Base-by-base conservation (phyloP, 2,797 vertebrate genomes). In the Lerista edwardsae region DNA sequence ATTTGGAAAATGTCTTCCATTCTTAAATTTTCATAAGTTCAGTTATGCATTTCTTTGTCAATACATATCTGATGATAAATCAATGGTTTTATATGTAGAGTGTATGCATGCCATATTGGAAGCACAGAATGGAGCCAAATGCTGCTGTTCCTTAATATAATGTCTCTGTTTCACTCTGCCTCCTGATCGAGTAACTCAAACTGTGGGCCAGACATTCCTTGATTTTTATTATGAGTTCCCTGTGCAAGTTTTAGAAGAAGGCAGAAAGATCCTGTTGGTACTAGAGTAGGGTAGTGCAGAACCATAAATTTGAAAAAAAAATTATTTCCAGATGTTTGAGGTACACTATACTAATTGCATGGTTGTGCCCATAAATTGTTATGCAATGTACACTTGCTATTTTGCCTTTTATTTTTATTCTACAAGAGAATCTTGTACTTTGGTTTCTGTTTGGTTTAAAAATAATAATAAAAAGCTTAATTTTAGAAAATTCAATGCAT, bases 1-100 rank as follows among this genome's bases (percentile, higher is more conserved):
- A 59, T 27, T 79, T 85, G 84, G 81, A 69, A 79, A 79, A 6
- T 15, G 59, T 41, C 72, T 41, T 39, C 89, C 10, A 15, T 41
- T 31, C 55, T 73, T 34, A 9, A 17, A 41, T 41, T 89, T 2
- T 85, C 61, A 47, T 69, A 31, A 34, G 80, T 86, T 77, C 47
- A 87, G 81, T 25, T 55, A 34, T 75, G 23, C 25, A 31, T 75
- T 82, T 29, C 6, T 88, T 19, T 75, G 34, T 25, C 75, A 59
- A 72, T 78, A 39, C 14, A 29, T 83, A 15, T 31, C 23, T 62
- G 23, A 21, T 15, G 67, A 82, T 29, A 31, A 69, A 87, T 83
- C 8, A 41, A 61, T 44, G 9, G 10, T 29, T 21, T 25, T 78
- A 8, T 72, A 23, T 73, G 31, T 51, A 31, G n/a, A 39, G n/a